Percentiles rank a stretch among this genome's conserved stretches.
phyloP scores from a whole-genome alignment of 2,797 vertebrate species.

The Yasuhikotakia modesta region DNA sequence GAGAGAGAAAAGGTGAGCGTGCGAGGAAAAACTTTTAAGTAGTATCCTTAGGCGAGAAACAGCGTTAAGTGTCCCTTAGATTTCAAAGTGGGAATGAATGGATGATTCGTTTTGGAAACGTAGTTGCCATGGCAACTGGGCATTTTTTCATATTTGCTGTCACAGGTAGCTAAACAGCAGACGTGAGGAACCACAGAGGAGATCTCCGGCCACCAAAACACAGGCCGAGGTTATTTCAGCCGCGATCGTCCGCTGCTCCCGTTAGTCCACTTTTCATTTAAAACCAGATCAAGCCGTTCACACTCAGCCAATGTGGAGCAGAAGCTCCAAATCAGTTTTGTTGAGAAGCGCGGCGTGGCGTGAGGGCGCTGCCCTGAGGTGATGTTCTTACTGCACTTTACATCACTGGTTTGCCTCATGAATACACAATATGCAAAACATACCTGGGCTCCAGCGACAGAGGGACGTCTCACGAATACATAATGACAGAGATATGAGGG shows the following conservation, averaged over 20 bases:
- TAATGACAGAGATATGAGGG: slow-evolving; percentile 48
- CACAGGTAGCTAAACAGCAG: slow-evolving; percentile 60
- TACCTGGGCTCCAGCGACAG: slow-evolving; percentile 45
- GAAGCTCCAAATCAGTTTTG: not conserved
- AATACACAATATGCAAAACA: slow-evolving; percentile 52
- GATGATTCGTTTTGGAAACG: slow-evolving; percentile 75
- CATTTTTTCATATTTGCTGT: slow-evolving; percentile 69
- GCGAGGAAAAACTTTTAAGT: slow-evolving; percentile 66
- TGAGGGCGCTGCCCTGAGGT: slow-evolving; percentile 40
- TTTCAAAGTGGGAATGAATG: slow-evolving; percentile 76
- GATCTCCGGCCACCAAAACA: slow-evolving; percentile 21
- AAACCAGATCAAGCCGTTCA: slow-evolving; percentile 21
- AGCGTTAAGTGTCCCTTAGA: slow-evolving; percentile 78
- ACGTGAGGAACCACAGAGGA: slow-evolving; percentile 46
- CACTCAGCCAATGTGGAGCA: slow-evolving; percentile 28
- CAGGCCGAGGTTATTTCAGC: slow-evolving; percentile 30
- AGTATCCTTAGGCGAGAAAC: slow-evolving; percentile 74
- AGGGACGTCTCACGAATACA: slow-evolving; percentile 42
- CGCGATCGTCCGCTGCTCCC: slow-evolving; percentile 2
- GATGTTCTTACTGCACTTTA: slow-evolving; percentile 33
- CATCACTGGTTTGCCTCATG: slow-evolving; percentile 39
- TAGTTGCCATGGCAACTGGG: slow-evolving; percentile 79
- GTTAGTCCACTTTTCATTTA: slow-evolving; percentile 3
- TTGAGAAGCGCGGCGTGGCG: slow-evolving; percentile 15
- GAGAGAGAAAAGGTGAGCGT: slow-evolving; percentile 29